Evolutionary conservation across 1,140 invertebrate species (phyloP).

Genomic region (Nomia melanderi): DNA sequence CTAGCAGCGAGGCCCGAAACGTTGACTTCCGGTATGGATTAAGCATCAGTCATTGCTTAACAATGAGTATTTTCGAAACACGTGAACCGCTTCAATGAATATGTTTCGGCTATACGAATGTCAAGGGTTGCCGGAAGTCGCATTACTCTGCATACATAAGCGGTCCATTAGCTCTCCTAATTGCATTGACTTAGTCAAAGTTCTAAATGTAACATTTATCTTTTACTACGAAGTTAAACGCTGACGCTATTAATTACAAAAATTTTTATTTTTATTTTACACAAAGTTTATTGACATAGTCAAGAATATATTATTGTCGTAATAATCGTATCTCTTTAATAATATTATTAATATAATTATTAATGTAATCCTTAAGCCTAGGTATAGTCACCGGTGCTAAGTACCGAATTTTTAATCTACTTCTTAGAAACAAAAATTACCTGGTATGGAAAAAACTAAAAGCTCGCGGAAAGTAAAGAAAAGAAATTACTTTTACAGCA

Average conservation of each 20-base stretch:
- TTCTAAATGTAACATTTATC: background rate
- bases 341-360: conserved; percentile 35
- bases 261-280: conserved; percentile 41
- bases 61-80: conserved; percentile 43
- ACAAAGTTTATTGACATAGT: conserved; percentile 40
- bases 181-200: background rate
- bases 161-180: conserved; percentile 8
- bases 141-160: conserved; percentile 73
- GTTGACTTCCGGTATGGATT: too few relatives aligned
- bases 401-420: background rate
- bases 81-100: conserved; percentile 80
- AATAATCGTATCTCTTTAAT: conserved; percentile 16
- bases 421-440: background rate
- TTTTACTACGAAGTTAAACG: background rate
- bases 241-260: too few relatives aligned
- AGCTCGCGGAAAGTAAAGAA: conserved; percentile 19
- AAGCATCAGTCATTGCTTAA: background rate
- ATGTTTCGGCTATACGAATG: conserved; percentile 65
- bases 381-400: background rate
- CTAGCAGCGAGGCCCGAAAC: too few relatives aligned
- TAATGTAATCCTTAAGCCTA: conserved; percentile 36
- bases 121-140: conserved; percentile 78
- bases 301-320: conserved; percentile 66
- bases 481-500: conserved; percentile 2
- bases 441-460: conserved; percentile 3